Conservation (phyloP, 2,888 invertebrate species). For the Osmoderma eremita region DNA sequence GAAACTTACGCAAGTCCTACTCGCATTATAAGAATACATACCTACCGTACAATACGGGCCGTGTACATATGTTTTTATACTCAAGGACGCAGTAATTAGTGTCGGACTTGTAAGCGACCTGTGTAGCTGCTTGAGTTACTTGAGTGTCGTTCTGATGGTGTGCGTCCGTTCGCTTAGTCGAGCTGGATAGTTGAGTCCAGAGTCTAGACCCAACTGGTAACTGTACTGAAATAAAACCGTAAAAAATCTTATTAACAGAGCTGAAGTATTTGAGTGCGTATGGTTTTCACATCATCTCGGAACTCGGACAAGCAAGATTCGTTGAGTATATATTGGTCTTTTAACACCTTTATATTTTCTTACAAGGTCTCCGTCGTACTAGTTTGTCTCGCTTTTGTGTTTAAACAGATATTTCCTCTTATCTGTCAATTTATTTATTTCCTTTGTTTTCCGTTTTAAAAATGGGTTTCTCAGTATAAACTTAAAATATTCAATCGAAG, state of each 20-base stretch:
- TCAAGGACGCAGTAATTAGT: conserved; percentile 41
- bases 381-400: conserved; percentile 2
- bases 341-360: conserved; percentile 29
- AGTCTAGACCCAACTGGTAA: conserved; percentile 21
- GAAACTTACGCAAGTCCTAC: conserved; percentile 41
- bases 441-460: too few species aligned
- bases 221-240: conserved; percentile 34
- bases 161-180: too few species aligned
- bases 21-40: conserved; percentile 18
- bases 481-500: too few species aligned
- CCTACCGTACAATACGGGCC: not conserved
- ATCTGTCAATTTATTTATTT: too few species aligned
- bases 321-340: conserved; percentile 22
- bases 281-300: too few species aligned
- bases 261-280: too few species aligned
- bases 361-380: conserved; percentile 18
- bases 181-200: not conserved
- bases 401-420: conserved; percentile 18
- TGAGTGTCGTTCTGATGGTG: too few species aligned
- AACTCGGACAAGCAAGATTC: too few species aligned
- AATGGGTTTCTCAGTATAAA: too few species aligned
- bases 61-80: conserved; percentile 14
- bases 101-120: conserved; percentile 29
- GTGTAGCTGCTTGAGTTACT: not conserved
- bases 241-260: too few species aligned